Evolutionary conservation across 2,888 invertebrate species (phyloP).

Genomic region (Pemphredon lugubris): DNA sequence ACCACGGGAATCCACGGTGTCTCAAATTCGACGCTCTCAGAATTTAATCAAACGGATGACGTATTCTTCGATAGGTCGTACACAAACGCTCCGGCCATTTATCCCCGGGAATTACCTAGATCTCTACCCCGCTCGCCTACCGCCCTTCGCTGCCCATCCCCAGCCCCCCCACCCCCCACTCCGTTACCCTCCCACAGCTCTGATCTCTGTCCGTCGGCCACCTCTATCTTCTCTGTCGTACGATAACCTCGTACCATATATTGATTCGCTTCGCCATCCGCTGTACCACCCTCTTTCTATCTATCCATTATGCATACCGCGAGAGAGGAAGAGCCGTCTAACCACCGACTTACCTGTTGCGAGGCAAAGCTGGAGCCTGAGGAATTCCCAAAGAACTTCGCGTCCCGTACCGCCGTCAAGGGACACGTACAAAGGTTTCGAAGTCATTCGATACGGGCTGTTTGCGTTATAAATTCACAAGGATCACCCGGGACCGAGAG

Average conservation of each 20-base stretch:
- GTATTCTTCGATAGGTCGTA: neutral
- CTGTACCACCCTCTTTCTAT: constrained; percentile 11
- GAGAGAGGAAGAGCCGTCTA: constrained; percentile 43
- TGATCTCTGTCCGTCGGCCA: constrained; percentile 3
- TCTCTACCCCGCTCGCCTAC: constrained; percentile 6
- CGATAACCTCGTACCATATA: constrained; percentile 36
- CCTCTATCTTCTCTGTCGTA: neutral
- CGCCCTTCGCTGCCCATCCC: no score
- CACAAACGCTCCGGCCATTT: constrained; percentile 17
- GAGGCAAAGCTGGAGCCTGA: constrained; percentile 16
- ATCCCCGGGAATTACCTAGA: constrained; percentile 34
- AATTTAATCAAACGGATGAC: neutral
- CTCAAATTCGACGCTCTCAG: neutral
- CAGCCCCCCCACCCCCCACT: no score
- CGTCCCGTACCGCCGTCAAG: neutral
- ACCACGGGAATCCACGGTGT: neutral
- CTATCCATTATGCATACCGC: constrained; percentile 59
- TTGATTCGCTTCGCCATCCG: constrained; percentile 30
- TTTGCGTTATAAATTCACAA: constrained; percentile 14
- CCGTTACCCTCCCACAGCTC: no score
- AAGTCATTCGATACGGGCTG: neutral
- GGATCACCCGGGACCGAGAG: neutral
- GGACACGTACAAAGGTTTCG: constrained; percentile 5
- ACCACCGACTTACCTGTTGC: constrained; percentile 62
- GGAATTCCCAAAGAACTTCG: constrained; percentile 39